A percentile compares a stretch with the other conserved stretches of the same genome.
Conservation (phyloP, 2,797 vertebrate genomes). For the Iguana delicatissima region DNA sequence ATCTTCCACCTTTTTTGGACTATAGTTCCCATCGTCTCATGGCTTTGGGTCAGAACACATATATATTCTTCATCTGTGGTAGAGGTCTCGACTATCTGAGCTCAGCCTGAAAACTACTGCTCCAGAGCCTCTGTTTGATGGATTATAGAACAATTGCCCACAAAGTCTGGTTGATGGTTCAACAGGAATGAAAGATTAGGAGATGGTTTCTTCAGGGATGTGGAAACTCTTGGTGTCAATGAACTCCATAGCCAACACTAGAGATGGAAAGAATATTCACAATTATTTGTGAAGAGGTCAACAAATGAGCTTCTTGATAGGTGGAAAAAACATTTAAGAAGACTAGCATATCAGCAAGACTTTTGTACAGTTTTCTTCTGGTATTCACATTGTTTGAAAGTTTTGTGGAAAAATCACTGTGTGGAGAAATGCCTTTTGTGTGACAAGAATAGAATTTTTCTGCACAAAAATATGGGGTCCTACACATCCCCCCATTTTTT, state of each 20-base stretch:
- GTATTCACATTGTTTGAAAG: too few species aligned
- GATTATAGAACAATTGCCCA: background rate
- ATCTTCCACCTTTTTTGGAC: background rate
- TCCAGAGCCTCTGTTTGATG: background rate
- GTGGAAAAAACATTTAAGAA: too few species aligned
- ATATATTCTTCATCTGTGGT: background rate
- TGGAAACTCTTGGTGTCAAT: background rate
- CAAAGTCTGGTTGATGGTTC: conserved; percentile 1
- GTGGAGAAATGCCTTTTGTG: too few species aligned
- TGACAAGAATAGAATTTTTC: too few species aligned
- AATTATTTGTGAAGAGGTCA: too few species aligned
- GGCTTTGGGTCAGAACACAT: background rate
- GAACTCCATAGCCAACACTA: background rate
- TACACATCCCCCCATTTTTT: too few species aligned
- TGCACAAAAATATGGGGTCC: too few species aligned
- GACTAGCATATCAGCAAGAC: too few species aligned
- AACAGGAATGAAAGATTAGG: background rate
- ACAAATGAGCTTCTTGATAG: too few species aligned
- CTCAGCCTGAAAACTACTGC: background rate
- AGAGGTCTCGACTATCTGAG: background rate
- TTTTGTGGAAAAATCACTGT: too few species aligned
- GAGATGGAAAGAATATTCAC: too few species aligned
- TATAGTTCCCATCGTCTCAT: background rate
- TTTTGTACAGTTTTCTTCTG: too few species aligned
- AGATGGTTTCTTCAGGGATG: background rate